Base-by-base conservation (phyloP, 2,888 invertebrate species). In the Quadriops clusia region DNA sequence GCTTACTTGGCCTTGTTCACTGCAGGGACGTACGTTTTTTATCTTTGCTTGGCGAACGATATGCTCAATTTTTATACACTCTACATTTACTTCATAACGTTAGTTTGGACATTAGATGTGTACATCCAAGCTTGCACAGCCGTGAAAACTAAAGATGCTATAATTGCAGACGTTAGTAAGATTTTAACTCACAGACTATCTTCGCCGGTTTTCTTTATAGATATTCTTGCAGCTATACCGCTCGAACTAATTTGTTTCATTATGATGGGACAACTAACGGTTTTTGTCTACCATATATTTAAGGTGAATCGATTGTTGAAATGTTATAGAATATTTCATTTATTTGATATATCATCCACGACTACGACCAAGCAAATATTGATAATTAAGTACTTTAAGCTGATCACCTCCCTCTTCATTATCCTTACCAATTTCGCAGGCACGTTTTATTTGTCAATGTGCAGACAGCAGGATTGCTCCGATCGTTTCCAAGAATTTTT, bases 41-140 rank as follows among this genome's bases (percentile, higher is more conserved):
- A 41, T n/a, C 31, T 38, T 4, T 25, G 33, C 7, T 40, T 40
- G 11, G 30, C 30, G 7, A 16, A 15, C 13, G 17, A 10, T 4
- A 27, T 39, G 6, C n/a, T 38, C 27, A 36, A 34, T 28, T 32
- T 32, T 28, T 31, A 29, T 22, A 20, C 8, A 13, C n/a, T 21
- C 4, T 20, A 12, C 10, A 28, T n/a, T n/a, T n/a, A n/a, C n/a
- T n/a, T n/a, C n/a, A 27, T 44, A 3, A 37, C 37, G 0, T 11
- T 41, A 5, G 14, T 42, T 11, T 46, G 36, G 32, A 12, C 18
- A 8, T 15, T 40, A 4, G 49, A 49, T 31, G 33, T 47, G 14
- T 49, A 44, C 23, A 34, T 49, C 8, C 38, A 39, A 30, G 12
- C 37, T 12, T 44, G 40, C 2, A 49, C 49, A 2, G 46, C 45